Evolutionary conservation across 2,797 vertebrate species (phyloP), one percentile per base, ranked within the genome.

Genomic region (Eospalax fontanierii): DNA sequence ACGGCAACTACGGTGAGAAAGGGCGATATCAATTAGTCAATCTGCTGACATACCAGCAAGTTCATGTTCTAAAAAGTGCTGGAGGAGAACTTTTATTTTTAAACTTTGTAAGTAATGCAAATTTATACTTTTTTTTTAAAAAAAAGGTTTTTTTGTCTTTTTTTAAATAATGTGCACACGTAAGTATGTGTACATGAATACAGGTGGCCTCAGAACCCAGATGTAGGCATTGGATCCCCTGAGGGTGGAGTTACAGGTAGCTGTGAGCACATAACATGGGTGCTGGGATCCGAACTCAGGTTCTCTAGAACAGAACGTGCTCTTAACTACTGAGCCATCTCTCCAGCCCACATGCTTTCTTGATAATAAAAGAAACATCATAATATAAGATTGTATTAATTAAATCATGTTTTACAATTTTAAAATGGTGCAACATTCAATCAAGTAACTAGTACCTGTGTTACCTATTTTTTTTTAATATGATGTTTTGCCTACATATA

Each of bases 341-440:
- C 50, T 54, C 50, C 14, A 54, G 50, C 83, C 28, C 15, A 18
- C 28, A 40, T 63, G 18, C 19, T 93, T 79, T 43, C 81, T 87
- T 85, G 63, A 75, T 76, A 24, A 81, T 65, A 35, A 89, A 89
- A 65, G 18, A 74, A 93, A 87, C 78, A 91, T 78, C 65, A 93
- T 74, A 89, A 90, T 89, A 84, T 61, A 81, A 65, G 28, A 59
- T 0, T 63, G 7, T 66, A 28, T 46, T 75, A 63, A 46, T 75
- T 88, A 89, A 84, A 94, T 3, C 74, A 92, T 89, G 40, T 88
- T 91, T 43, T 75, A 85, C 70, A n/a, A 93, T 57, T 78, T 18
- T 0, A 26, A 92, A 92, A 90, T 90, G 33, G 78, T 12, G n/a
- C 18, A 46, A 26, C 6, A 96, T 80, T 54, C 83, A 87, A 94